Base-by-base conservation (phyloP, 2,888 invertebrate species). In the Troides oblongomaculatus region DNA sequence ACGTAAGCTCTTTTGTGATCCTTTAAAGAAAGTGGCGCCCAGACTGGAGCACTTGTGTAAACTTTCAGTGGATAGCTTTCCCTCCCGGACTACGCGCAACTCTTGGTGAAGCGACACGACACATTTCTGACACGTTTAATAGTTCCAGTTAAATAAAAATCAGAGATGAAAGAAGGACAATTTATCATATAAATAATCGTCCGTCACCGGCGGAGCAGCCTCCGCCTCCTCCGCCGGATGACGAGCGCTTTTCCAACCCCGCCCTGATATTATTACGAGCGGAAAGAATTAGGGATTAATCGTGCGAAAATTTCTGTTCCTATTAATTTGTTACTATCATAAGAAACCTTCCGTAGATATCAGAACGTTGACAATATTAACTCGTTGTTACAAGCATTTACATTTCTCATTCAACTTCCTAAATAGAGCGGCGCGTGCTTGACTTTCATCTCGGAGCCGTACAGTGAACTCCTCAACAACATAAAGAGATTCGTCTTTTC, bases 171-270 rank as follows among this genome's bases (percentile, higher is more conserved):
- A 68, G 56, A 64, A 25, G 6, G 21, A n/a, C 50, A 61, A 65
- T 69, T 53, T 64, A 65, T 69, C 69, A 69, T 53, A 43, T 43
- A 62, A 61, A 18, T 64, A 57, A 69, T 61, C 64, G 69, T 30
- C 61, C 21, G 69, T 57, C 64, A 39, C n/a, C 17, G 12, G 53
- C 14, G 8, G 53, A 17, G 5, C 14, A 8, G 21, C 21, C 21
- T 21, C 6, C 17, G 23, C n/a, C 23, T 18, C 30, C 30, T 30
- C 30, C 0, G 18, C 10, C 7, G 18, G 3, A 1, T 60, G 64
- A 53, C 68, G 53, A 56, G 39, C 46, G 18, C 12, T 64, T 64
- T 60, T 50, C 30, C 60, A 60, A 60, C 60, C 36, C 39, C 59
- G 21, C 56, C 61, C 65, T 61, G 60, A 64, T 65, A 62, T 50